phyloP scores from a whole-genome alignment of 2,113 vertebrate genomes.

The Alectura lathami region DNA sequence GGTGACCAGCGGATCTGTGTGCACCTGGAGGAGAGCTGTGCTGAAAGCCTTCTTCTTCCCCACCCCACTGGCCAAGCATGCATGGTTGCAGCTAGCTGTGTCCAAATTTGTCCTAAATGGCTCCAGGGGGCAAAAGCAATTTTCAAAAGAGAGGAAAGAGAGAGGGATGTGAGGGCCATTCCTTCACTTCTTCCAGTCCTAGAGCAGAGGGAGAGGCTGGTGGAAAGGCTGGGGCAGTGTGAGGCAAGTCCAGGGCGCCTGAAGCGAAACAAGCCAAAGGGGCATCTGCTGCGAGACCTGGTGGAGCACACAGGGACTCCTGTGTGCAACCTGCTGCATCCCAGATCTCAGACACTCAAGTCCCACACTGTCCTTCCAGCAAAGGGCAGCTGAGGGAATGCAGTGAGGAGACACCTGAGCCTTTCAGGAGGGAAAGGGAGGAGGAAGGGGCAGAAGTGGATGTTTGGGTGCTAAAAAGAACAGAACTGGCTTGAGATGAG shows the following conservation, averaged over 20 bases:
- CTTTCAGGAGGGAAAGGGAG: background rate
- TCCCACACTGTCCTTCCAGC: conserved; percentile 6
- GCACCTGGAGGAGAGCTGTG: background rate
- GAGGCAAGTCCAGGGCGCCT: background rate
- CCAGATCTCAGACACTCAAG: background rate
- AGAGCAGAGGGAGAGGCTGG: background rate
- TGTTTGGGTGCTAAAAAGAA: conserved; percentile 26
- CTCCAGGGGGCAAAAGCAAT: background rate
- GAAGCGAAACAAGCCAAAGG: conserved; percentile 30
- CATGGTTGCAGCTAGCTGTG: background rate
- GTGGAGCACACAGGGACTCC: background rate
- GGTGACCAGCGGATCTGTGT: background rate
- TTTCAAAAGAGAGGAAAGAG: conserved; percentile 15
- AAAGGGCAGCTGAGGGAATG: conserved; percentile 17
- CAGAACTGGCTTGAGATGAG: conserved; percentile 8
- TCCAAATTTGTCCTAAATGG: conserved; percentile 22
- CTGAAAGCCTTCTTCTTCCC: conserved; percentile 10
- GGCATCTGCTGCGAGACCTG: background rate
- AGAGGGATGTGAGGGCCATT: conserved; percentile 22
- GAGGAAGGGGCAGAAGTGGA: conserved; percentile 15
- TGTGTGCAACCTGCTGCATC: background rate
- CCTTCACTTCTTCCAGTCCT: background rate
- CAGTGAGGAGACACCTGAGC: background rate
- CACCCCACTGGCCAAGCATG: background rate
- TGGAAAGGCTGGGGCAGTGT: background rate